Evolutionary conservation across 1,140 invertebrate species (phyloP).

Genomic region (Trachymyrmex septentrionalis): DNA sequence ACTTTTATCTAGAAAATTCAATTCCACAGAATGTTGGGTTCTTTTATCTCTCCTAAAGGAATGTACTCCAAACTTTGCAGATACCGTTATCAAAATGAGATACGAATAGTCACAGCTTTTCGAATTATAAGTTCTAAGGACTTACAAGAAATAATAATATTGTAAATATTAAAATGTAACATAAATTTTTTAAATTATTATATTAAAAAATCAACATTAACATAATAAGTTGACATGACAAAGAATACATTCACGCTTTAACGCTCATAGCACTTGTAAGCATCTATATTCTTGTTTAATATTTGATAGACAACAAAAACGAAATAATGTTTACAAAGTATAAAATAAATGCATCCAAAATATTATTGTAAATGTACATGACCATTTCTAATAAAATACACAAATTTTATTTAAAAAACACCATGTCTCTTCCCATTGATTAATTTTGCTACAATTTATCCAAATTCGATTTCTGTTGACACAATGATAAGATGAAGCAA

Average conservation of each 20-base stretch:
- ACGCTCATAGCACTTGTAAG: too few species aligned
- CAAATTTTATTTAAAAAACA: not conserved
- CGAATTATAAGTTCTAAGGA: not conserved
- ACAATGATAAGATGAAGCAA: not conserved
- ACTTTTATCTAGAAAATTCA: not conserved
- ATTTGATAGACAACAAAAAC: too few species aligned
- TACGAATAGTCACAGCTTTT: not conserved
- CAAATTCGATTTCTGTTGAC: not conserved
- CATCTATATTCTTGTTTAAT: too few species aligned
- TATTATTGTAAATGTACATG: not conserved
- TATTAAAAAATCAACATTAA: not conserved
- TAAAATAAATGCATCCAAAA: too few species aligned
- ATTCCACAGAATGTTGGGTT: not conserved
- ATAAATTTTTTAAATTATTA: not conserved
- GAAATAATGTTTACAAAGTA: too few species aligned
- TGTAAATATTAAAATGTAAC: not conserved
- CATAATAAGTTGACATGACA: not conserved
- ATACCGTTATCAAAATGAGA: not conserved
- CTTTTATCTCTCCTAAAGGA: slow-evolving; percentile 18
- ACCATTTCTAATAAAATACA: not conserved
- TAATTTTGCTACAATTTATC: not conserved
- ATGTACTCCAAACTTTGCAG: not conserved
- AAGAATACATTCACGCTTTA: not conserved
- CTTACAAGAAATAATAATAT: not conserved
- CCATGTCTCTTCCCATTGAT: not conserved